phyloP scores from a whole-genome alignment of 2,888 invertebrate genomes.

The Augiades crinisus region DNA sequence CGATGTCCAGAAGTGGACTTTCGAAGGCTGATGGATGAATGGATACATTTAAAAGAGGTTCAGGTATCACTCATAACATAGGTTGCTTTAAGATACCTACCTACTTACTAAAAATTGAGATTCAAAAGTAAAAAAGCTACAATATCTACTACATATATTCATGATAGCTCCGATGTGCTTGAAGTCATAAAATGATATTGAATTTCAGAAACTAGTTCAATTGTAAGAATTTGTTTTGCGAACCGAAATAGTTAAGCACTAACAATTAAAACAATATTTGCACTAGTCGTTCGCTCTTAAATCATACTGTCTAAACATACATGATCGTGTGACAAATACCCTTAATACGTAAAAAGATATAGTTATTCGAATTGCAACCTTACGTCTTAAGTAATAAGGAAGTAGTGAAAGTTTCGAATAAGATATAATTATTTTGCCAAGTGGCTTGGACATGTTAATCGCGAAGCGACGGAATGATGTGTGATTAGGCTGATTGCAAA shows the following conservation, averaged over 20 bases:
- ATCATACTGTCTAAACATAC: slow-evolving; percentile 26
- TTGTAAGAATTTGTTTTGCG: not conserved
- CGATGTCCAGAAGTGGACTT: too few relatives aligned
- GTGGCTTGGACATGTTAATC: slow-evolving; percentile 57
- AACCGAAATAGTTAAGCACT: slow-evolving; percentile 13
- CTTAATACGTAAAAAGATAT: slow-evolving; percentile 14
- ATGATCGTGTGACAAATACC: slow-evolving; percentile 23
- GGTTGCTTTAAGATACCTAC: too few relatives aligned
- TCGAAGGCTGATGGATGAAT: too few relatives aligned
- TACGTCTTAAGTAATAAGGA: slow-evolving; percentile 1
- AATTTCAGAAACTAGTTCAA: slow-evolving; percentile 6
- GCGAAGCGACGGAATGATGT: slow-evolving; percentile 52
- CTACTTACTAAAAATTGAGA: too few relatives aligned
- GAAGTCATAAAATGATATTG: not conserved
- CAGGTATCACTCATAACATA: too few relatives aligned
- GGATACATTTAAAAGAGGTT: too few relatives aligned
- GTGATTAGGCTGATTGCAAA: slow-evolving; percentile 38
- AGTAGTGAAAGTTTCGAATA: slow-evolving; percentile 28
- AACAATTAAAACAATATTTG: slow-evolving; percentile 30
- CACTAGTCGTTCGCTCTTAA: slow-evolving; percentile 20
- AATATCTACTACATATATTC: too few relatives aligned
- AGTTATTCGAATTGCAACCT: not conserved
- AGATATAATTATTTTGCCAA: slow-evolving; percentile 41
- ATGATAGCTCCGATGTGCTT: not conserved
- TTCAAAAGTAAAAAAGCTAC: too few relatives aligned